Evolutionary conservation across 2,797 vertebrate genomes (phyloP).

Genomic region (Decapterus maruadsi): DNA sequence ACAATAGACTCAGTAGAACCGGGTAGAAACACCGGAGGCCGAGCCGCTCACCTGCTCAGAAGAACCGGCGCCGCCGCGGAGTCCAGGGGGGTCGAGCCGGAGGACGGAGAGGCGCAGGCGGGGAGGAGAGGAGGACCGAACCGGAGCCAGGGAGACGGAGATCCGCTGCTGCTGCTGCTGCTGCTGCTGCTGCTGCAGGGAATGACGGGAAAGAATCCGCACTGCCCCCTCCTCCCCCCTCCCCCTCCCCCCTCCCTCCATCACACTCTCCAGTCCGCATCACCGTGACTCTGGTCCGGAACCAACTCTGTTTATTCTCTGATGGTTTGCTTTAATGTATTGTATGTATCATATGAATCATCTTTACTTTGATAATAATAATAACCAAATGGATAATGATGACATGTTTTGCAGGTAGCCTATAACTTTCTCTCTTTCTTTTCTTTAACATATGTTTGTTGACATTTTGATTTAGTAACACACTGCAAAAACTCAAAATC

Average conservation of each 20-base stretch:
- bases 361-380: no score
- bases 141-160: constrained; percentile 4
- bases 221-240: constrained; percentile 50
- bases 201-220: constrained; percentile 78
- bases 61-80: background rate
- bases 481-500: no score
- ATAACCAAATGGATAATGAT: no score
- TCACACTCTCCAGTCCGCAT: background rate
- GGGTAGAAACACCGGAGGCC: background rate
- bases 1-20: background rate
- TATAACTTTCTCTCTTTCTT: no score
- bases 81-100: no score
- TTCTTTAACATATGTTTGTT: no score
- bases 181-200: constrained; percentile 70
- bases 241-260: background rate
- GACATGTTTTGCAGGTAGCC: no score
- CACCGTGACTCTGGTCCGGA: background rate
- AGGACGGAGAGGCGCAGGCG: constrained; percentile 19
- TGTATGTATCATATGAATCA: no score
- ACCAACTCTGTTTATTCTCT: no score
- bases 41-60: constrained; percentile 43
- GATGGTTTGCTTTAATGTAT: no score
- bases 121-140: background rate
- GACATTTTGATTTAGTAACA: no score
- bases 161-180: constrained; percentile 16